Base-by-base conservation (phyloP, 2,113 vertebrate genomes). In the Gadus chalcogrammus region DNA sequence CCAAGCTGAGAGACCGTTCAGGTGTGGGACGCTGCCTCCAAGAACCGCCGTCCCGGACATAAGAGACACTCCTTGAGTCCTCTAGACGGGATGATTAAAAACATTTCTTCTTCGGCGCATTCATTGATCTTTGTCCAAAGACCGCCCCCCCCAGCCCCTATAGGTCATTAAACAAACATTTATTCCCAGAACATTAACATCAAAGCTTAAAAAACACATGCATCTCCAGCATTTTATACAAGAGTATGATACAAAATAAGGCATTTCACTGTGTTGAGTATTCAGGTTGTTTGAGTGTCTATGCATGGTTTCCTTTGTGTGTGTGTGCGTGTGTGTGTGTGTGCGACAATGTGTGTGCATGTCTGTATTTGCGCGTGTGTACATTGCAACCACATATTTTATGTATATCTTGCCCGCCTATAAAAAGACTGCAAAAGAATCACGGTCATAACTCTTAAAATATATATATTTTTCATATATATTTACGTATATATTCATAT, bases 191-290 rank as follows among this genome's bases (percentile, higher is more conserved):
- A 87, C 85, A 79, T 73, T 90, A 87, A 88, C 82, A 84, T 83
- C 72, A 95, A 95, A 96, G 95, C 93, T 95, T 85, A 53, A 82
- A 90, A 96, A 95, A 96, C 94, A 93, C 96, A 98, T 98, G 97
- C 97, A 97, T 94, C 95, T 96, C 95, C 97, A 97, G 95, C 96
- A 98, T 96, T 85, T 95, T 96, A 97, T 96, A 97, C 95, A 90
- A 96, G 95, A 97, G 92, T 99, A 98, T 96, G 92, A 98, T 98
- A 99, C 96, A 99, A 99, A 98, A 97, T 99, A 99, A 99, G 97
- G 97, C 97, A 99, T 99, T 98, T 99, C 94, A 93, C 88, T 62
- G 88, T 84, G 84, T 90, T 84, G 83, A 81, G 79, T 85, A 87
- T 86, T 88, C 74, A 78, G 82, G 79, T 88, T 38, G 65, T 84